Conservation (phyloP, 2,888 invertebrate species). For the Oxystoma pomonae region DNA sequence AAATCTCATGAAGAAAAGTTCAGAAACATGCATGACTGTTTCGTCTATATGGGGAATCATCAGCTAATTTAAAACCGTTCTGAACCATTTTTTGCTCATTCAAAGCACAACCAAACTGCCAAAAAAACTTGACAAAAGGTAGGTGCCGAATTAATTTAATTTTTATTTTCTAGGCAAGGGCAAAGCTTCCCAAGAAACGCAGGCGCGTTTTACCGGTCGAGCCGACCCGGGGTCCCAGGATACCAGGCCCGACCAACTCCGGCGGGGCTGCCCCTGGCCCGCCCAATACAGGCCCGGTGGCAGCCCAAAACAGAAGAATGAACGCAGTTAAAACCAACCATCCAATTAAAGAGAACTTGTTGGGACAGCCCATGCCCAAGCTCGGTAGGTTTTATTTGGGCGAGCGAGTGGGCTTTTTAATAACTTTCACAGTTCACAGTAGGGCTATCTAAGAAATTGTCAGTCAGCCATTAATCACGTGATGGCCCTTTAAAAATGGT, state of each 20-base stretch:
- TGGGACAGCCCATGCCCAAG: slow-evolving; percentile 53
- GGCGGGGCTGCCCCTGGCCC: slow-evolving; percentile 34
- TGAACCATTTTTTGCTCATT: no score
- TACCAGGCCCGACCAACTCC: slow-evolving; percentile 47
- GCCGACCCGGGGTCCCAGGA: slow-evolving; percentile 70
- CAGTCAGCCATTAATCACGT: no score
- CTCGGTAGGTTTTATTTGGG: slow-evolving; percentile 62
- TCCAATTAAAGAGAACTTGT: slow-evolving; percentile 68
- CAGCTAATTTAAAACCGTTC: no score
- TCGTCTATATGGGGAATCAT: no score
- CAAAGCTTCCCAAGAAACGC: slow-evolving; percentile 97
- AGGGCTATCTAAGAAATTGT: no score
- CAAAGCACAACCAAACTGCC: no score
- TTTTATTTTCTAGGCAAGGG: slow-evolving; percentile 71
- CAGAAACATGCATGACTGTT: no score
- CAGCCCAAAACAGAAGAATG: slow-evolving; percentile 69
- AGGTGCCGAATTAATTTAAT: background rate
- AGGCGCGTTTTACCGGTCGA: slow-evolving; percentile 95
- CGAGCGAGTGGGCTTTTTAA: no score
- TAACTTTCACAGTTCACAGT: no score
- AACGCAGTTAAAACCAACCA: slow-evolving; percentile 86
- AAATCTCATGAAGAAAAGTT: no score
- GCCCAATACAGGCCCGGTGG: slow-evolving; percentile 51
- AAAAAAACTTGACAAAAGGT: no score
- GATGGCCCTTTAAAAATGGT: no score